Conservation (phyloP, 2,797 vertebrate species). For the Oreochromis mossambicus region DNA sequence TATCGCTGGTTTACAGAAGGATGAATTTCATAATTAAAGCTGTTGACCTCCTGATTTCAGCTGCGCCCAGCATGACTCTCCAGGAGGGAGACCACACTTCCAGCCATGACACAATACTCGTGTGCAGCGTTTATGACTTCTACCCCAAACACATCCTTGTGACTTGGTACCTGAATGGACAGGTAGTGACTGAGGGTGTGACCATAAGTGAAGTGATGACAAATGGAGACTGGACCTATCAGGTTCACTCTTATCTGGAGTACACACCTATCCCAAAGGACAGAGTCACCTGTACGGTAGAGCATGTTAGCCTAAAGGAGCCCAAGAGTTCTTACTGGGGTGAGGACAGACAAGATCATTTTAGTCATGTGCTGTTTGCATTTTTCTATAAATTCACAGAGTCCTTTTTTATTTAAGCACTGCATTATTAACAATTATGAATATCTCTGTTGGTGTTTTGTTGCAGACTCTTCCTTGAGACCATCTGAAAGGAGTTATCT, state of each 20-base stretch:
- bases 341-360: background rate
- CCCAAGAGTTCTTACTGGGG: background rate
- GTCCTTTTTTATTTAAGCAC: background rate
- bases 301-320: background rate
- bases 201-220: background rate
- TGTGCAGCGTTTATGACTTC: slow-evolving; percentile 7
- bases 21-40: background rate
- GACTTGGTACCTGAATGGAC: background rate
- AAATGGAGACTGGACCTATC: slow-evolving; percentile 3
- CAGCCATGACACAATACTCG: background rate
- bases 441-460: background rate
- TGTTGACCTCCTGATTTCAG: background rate
- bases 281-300: background rate
- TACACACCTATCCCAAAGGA: background rate
- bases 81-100: background rate
- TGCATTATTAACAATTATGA: background rate
- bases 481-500: background rate
- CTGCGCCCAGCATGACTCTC: background rate
- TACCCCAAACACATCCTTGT: background rate
- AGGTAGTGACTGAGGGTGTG: slow-evolving; percentile 1
- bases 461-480: background rate
- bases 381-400: background rate
- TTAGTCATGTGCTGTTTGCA: background rate
- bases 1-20: background rate
- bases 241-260: background rate